Percentiles rank a stretch among this genome's conserved stretches.
Conservation (phyloP, 2,797 vertebrate species). For the Psittacula derbiana region DNA sequence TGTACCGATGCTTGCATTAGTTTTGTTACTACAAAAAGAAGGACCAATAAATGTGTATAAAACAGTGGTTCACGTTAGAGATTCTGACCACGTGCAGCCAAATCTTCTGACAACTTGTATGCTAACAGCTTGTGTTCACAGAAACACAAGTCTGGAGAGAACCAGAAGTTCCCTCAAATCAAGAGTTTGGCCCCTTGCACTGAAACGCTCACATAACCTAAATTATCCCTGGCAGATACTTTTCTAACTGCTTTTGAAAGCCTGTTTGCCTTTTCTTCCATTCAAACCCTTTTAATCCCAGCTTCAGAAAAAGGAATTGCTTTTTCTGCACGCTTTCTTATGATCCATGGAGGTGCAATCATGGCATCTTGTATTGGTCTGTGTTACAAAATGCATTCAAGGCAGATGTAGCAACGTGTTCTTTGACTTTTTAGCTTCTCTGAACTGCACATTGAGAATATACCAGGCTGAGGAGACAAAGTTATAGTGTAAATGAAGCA, state of each 20-base stretch:
- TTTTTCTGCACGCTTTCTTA: not conserved
- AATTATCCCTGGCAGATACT: not conserved
- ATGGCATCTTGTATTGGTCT: not conserved
- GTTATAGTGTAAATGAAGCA: not conserved
- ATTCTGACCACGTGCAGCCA: not conserved
- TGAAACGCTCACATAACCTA: not conserved
- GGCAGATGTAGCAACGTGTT: not conserved
- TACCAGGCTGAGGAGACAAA: not conserved
- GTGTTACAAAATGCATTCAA: not conserved
- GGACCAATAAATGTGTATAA: not conserved
- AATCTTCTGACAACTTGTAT: not conserved
- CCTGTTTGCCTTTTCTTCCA: not conserved
- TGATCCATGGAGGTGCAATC: not conserved
- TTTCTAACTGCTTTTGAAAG: not conserved
- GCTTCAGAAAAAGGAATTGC: not conserved
- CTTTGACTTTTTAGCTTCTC: not conserved
- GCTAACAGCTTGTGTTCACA: not conserved
- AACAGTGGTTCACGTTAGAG: not conserved
- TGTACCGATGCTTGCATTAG: not conserved
- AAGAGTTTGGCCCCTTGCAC: not conserved
- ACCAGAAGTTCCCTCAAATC: not conserved
- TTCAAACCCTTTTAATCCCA: not conserved
- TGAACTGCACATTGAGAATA: not conserved
- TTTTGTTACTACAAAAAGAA: not conserved
- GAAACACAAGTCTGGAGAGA: not conserved